Evolutionary conservation across 2,797 vertebrate genomes (phyloP), one percentile per base, ranked within the genome.

Genomic region (Eulemur rubriventer): DNA sequence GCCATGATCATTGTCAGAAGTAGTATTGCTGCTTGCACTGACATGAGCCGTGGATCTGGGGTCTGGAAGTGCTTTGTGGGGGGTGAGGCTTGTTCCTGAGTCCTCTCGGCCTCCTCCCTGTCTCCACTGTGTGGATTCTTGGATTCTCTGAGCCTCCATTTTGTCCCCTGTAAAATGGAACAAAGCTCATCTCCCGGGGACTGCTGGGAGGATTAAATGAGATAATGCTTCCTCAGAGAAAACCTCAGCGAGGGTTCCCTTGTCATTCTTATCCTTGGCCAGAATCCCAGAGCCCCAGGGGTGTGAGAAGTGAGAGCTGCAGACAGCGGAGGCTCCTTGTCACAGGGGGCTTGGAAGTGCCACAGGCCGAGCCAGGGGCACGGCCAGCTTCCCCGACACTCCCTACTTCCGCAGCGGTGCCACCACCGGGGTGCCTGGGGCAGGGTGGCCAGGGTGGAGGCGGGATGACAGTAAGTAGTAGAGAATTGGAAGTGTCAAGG

Each of bases 121-220:
- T 35, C 0, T 48, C 65, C 48, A 22, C 14, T 14, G 16, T 28
- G 6, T 50, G 35, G 46, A 35, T 33, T 82, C 41, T 61, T 4
- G 7, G 26, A 16, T 52, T 92, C 63, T 80, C 61, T 9, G 33
- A 65, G 24, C 3, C 65, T 59, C 75, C 2, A 2, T 33, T 83
- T 69, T 30, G n/a, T 94, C 26, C 18, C 9, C 69, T 55, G 2
- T 72, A 65, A 69, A 46, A 43, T 14, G 9, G 55, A 46, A 35
- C 20, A 33, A 72, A 69, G 30, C n/a, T 28, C 41, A 18, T 55
- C 6, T 72, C 30, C 35, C 11, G 14, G 41, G 17, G 13, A 55
- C 43, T 95, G 35, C 59, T 5, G 48, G 65, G 50, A 57, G 61
- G 69, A 50, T 87, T 59, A 80, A 87, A 52, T 75, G 91, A 94